Evolutionary conservation across 2,797 vertebrate species (phyloP), one percentile per base, ranked within the genome.

Genomic region (Neosilurus hyrtlii): DNA sequence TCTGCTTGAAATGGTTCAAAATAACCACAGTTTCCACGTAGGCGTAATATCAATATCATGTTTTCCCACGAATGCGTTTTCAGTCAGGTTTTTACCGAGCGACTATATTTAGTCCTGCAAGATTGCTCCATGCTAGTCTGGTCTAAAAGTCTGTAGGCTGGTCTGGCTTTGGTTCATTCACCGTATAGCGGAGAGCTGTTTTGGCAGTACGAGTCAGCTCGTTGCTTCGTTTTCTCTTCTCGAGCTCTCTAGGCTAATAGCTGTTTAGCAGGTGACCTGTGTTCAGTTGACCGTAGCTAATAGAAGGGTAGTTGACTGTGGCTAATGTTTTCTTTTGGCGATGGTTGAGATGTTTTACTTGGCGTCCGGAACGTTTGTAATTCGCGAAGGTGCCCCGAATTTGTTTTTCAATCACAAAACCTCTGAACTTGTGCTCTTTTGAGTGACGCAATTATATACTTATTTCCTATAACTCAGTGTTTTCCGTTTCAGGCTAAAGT

Each of bases 271-370:
- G 68, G 84, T 86, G 82, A 79, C 83, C 86, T 63, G 82, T 86
- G 85, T 74, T 74, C 78, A 87, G 82, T 86, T 79, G 83, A 85
- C 83, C 86, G 8, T 52, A 51, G 52, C 86, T 90, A 89, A 90
- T 87, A 83, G 88, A 86, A n/a, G 78, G 79, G 68, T 87, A 87
- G 89, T 88, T 86, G 87, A 85, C 87, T 88, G 89, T 86, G 67
- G 84, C 88, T 84, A 89, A 90, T 86, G 84, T 82, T 83, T 86
- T 79, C 80, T 83, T 70, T 85, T 82, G 81, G 81, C 80, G 73
- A 83, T 79, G 81, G 67, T 81, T 77, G 79, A 81, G 62, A 82
- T 80, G 65, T 81, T 75, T 84, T 49, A 43, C 51, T 85, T 82
- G 70, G 35, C 65, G 22, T 77, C 56, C 9, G 24, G 37, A 56